phyloP scores from a whole-genome alignment of 2,113 vertebrate species.

The Xiphophorus hellerii region DNA sequence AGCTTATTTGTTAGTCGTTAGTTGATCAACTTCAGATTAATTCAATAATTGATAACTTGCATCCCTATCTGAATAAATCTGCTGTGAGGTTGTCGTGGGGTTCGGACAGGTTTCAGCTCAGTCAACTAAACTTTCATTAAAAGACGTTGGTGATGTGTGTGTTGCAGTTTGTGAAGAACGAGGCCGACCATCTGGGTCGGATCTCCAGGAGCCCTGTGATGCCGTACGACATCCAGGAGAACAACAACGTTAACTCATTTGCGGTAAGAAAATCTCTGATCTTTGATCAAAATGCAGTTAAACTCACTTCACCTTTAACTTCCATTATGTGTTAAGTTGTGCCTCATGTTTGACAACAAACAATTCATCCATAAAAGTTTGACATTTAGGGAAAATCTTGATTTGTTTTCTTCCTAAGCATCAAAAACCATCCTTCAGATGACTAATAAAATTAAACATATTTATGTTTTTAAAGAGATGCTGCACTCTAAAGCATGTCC shows the following conservation, averaged over 20 bases:
- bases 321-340: neutral
- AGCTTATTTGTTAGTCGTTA: too few relatives aligned
- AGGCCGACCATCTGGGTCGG: constrained; percentile 72
- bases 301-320: constrained; percentile 33
- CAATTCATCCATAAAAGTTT: neutral
- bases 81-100: constrained; percentile 5
- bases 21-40: too few relatives aligned
- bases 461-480: neutral
- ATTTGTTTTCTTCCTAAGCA: constrained; percentile 12
- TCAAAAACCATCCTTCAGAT: neutral
- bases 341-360: neutral
- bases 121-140: neutral
- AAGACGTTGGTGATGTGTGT: constrained; percentile 14
- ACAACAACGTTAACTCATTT: constrained; percentile 83
- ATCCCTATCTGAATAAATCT: too few relatives aligned
- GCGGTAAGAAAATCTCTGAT: constrained; percentile 69
- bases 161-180: constrained; percentile 77
- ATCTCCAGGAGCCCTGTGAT: constrained; percentile 82
- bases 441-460: neutral
- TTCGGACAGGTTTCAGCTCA: constrained; percentile 3
- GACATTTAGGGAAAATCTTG: neutral
- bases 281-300: constrained; percentile 14
- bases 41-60: too few relatives aligned
- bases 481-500: neutral
- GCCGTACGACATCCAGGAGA: constrained; percentile 81